phyloP scores from a whole-genome alignment of 2,113 vertebrate genomes.

The Poecile atricapillus region DNA sequence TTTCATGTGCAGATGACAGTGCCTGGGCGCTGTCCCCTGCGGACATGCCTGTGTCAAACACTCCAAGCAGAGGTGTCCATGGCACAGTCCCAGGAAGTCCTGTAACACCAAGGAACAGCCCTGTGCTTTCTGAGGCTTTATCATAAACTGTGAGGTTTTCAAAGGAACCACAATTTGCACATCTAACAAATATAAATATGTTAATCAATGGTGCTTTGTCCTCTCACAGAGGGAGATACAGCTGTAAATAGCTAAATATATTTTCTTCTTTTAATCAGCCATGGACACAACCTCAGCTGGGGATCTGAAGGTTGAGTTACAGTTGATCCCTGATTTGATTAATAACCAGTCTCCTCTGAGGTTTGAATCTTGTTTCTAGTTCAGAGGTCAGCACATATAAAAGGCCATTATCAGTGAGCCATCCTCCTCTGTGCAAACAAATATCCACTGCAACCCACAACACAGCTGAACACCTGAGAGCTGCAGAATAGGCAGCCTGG shows the following conservation, averaged over 20 bases:
- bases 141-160: slow-evolving; percentile 27
- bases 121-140: not conserved
- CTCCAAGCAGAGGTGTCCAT: not conserved
- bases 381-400: not conserved
- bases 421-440: not conserved
- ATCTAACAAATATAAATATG: slow-evolving; percentile 48
- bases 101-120: not conserved
- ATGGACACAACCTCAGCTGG: not conserved
- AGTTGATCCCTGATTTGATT: slow-evolving; percentile 12
- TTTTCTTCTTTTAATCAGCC: slow-evolving; percentile 32
- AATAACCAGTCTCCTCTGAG: slow-evolving; percentile 6
- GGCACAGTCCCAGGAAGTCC: not conserved
- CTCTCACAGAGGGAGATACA: not conserved
- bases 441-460: not conserved
- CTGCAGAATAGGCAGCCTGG: not conserved
- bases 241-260: slow-evolving; percentile 11
- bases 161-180: slow-evolving; percentile 49
- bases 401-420: not conserved
- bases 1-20: slow-evolving; percentile 3
- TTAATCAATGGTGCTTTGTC: slow-evolving; percentile 21
- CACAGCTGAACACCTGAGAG: not conserved
- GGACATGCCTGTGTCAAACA: not conserved
- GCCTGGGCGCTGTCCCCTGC: not conserved
- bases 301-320: not conserved
- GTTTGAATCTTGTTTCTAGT: not conserved